Evolutionary conservation across 1,140 invertebrate genomes (phyloP).

Genomic region (Brachionus koreanus): DNA sequence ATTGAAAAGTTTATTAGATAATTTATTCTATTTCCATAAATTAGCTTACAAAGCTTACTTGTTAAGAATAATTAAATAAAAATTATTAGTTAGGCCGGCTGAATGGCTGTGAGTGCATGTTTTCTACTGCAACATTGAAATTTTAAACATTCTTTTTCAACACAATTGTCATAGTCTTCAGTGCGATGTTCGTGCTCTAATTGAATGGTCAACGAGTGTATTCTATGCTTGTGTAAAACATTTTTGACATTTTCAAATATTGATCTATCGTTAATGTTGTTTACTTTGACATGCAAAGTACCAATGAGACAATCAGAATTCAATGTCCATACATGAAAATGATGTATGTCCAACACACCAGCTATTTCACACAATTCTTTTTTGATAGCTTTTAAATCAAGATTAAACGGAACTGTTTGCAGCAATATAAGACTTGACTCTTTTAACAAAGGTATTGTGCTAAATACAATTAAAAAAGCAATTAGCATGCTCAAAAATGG

Average conservation of each 20-base stretch:
- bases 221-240: slow-evolving; percentile 63
- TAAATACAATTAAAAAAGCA: slow-evolving; percentile 61
- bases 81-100: not conserved
- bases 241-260: slow-evolving; percentile 59
- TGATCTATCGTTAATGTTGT: slow-evolving; percentile 60
- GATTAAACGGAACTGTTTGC: slow-evolving; percentile 63
- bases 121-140: slow-evolving; percentile 1
- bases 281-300: slow-evolving; percentile 62
- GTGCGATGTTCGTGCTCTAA: slow-evolving; percentile 53
- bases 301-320: slow-evolving; percentile 59
- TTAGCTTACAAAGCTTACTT: too few relatives aligned
- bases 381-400: slow-evolving; percentile 59
- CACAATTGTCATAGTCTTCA: not conserved
- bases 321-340: slow-evolving; percentile 65
- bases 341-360: slow-evolving; percentile 63
- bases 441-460: slow-evolving; percentile 61
- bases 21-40: too few relatives aligned
- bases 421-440: slow-evolving; percentile 63
- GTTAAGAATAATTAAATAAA: too few relatives aligned
- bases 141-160: not conserved
- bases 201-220: slow-evolving; percentile 64
- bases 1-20: too few relatives aligned
- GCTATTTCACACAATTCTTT: slow-evolving; percentile 58
- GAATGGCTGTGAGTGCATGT: not conserved
- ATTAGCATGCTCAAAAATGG: slow-evolving; percentile 70